Percentiles rank a stretch among this genome's conserved stretches.
Evolutionary conservation across 2,797 vertebrate species (phyloP).

Genomic region (Chrysocyon brachyurus): DNA sequence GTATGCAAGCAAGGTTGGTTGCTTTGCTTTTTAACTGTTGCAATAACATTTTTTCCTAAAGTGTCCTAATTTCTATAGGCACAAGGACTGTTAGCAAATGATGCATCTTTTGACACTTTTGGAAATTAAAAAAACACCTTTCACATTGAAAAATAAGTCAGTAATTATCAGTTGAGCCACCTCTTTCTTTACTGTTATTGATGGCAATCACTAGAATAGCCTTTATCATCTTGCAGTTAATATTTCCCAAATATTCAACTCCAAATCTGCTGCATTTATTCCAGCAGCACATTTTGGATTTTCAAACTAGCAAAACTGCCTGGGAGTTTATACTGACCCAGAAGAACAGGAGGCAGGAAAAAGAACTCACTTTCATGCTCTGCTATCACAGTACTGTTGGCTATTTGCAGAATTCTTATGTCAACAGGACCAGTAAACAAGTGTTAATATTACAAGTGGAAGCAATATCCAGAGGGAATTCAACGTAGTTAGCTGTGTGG

Average conservation of each 20-base stretch:
- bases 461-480: constrained; percentile 86
- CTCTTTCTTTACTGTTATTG: constrained; percentile 46
- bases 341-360: constrained; percentile 43
- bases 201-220: constrained; percentile 48
- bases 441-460: constrained; percentile 89
- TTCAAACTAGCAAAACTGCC: constrained; percentile 58
- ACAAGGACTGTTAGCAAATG: constrained; percentile 27
- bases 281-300: constrained; percentile 8
- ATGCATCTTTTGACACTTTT: constrained; percentile 49
- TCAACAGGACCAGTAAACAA: constrained; percentile 89
- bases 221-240: constrained; percentile 44
- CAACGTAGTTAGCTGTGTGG: constrained; percentile 83
- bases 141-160: constrained; percentile 56
- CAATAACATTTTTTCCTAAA: constrained; percentile 21
- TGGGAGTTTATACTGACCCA: constrained; percentile 1
- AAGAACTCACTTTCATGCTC: constrained; percentile 55
- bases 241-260: constrained; percentile 57
- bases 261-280: background rate
- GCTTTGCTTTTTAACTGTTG: background rate
- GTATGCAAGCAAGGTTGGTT: background rate
- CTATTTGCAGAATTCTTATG: constrained; percentile 88
- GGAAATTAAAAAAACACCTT: constrained; percentile 65
- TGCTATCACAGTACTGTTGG: constrained; percentile 78
- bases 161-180: background rate
- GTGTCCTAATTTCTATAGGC: constrained; percentile 37